These are phyloP conservation scores for Micoletzkya japonica DNA, from an alignment of 2,888 invertebrate genomes.

Conservation along the genomic window DNA sequence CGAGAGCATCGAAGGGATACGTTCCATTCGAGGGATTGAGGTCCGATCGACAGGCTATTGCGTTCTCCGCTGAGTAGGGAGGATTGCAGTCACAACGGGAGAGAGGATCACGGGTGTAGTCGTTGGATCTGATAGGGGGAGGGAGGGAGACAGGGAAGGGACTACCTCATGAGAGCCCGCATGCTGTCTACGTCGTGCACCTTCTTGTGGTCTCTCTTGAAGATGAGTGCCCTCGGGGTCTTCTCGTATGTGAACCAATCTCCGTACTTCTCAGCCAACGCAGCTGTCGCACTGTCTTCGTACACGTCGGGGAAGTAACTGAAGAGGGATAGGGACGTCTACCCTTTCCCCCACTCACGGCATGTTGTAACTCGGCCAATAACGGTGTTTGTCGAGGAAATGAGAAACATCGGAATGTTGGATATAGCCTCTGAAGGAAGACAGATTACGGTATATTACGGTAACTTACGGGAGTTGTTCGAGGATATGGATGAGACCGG, in stretches of 20 bases:
- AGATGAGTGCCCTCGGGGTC: conserved; percentile 64
- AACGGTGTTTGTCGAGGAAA: conserved; percentile 67
- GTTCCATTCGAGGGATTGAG: conserved; percentile 70
- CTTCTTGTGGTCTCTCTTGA: conserved; percentile 69
- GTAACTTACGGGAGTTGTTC: conserved; percentile 74
- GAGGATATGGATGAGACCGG: conserved; percentile 73
- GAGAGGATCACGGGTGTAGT: conserved; percentile 74
- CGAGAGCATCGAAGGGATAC: conserved; percentile 74
- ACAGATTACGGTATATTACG: background rate
- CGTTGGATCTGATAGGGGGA: conserved; percentile 76
- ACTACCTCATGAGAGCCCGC: conserved; percentile 69
- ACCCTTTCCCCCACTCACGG: conserved; percentile 62
- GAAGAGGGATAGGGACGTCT: background rate
- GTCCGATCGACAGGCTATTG: conserved; percentile 72
- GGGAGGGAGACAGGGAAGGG: background rate
- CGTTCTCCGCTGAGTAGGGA: conserved; percentile 76
- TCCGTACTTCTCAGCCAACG: conserved; percentile 69
- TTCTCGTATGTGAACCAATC: conserved; percentile 71
- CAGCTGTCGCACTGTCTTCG: conserved; percentile 72
- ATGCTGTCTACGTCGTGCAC: conserved; percentile 72
- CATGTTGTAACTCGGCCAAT: conserved; percentile 78
- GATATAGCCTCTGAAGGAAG: conserved; percentile 46
- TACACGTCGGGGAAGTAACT: conserved; percentile 71
- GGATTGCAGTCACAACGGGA: conserved; percentile 75
- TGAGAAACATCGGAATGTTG: conserved; percentile 52